These are phyloP conservation scores for Aphis gossypii DNA, from an alignment of 1,140 invertebrate species.

Conservation along the genomic window DNA sequence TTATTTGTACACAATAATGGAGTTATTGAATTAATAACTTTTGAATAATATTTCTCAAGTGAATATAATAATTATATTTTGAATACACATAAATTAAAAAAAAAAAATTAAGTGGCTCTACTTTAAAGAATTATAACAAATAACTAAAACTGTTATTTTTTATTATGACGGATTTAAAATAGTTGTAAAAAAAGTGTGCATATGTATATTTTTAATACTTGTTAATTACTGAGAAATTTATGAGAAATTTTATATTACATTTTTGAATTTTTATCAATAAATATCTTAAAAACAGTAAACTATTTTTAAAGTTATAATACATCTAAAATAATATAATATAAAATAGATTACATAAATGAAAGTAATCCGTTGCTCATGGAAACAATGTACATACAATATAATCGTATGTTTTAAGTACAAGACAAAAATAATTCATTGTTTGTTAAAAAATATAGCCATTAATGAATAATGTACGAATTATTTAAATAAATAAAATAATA, in stretches of 20 bases:
- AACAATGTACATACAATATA: constrained; percentile 37
- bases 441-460: background rate
- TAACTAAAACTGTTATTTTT: too few relatives aligned
- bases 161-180: too few relatives aligned
- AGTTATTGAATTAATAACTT: background rate
- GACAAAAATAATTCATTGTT: background rate
- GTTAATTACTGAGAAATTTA: too few relatives aligned
- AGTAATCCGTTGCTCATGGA: constrained; percentile 46
- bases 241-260: too few relatives aligned
- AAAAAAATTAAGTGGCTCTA: too few relatives aligned
- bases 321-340: too few relatives aligned
- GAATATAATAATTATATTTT: background rate
- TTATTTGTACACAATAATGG: background rate
- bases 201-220: too few relatives aligned
- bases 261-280: too few relatives aligned
- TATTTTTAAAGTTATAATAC: too few relatives aligned
- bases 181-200: too few relatives aligned
- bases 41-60: background rate
- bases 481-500: background rate
- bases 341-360: background rate
- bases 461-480: background rate
- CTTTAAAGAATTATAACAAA: too few relatives aligned
- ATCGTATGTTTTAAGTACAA: background rate
- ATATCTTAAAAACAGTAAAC: too few relatives aligned
- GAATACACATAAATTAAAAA: background rate